Base-by-base conservation (phyloP, 2,888 invertebrate species). In the Gibbula magus region DNA sequence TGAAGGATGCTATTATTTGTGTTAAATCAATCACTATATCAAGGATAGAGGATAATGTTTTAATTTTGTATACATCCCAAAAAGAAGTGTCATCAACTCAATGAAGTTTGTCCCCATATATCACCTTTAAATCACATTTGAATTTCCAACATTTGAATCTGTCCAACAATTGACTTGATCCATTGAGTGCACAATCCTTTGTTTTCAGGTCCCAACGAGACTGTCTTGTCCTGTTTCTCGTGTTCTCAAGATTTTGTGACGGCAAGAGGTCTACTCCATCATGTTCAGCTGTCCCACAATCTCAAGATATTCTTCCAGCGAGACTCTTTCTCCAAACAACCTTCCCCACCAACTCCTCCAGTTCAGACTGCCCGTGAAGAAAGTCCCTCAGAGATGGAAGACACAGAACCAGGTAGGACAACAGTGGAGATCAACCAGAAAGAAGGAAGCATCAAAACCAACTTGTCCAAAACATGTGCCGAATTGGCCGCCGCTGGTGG, bases 251-350 rank as follows among this genome's bases (percentile, higher is more conserved):
- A 87, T 18, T 92, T 92, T 80, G 84, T 82, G 79, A 89, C 91
- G 29, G 91, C 92, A 5, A 88, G 90, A 86, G 89, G 87, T 22
- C 81, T 92, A 16, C 86, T 92, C 18, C 85, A 88, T 25, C 92
- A 92, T 84, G 89, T 89, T 3, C 91, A 92, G 82, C 80, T 86
- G 20, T 84, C 85, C 1, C 92, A 92, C 77, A 88, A 88, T 39
- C 79, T 91, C 29, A 85, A 88, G 39, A 87, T 92, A 22, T 91
- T 89, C 77, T 79, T 87, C 20, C 54, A 74, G 18, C 45, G 22
- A 4, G 22, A 29, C 52, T 20, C 53, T 16, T 39, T 29, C 29
- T 4, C 13, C 29, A 61, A 61, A 29, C 45, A 45, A 45, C 45
- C 45, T 1, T 10, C 5, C 45, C 29, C 25, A 8, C 16, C 61